Percentiles rank a stretch among this genome's conserved stretches.
Conservation (phyloP, 2,888 invertebrate genomes). For the Meganola albula region DNA sequence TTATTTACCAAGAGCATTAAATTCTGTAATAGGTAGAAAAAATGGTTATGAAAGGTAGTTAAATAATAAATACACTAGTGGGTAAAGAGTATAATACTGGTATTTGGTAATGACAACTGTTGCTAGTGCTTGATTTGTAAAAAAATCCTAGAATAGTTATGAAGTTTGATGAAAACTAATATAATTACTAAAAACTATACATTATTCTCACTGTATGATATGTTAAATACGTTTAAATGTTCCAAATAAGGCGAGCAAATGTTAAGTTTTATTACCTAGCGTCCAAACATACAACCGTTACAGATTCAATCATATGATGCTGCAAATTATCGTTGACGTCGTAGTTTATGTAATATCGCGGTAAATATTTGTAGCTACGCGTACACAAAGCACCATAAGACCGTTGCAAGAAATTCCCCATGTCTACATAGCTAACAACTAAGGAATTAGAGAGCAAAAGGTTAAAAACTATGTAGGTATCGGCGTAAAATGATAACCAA, state of each 20-base stretch:
- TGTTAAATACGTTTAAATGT: too few species aligned
- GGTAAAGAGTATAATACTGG: too few species aligned
- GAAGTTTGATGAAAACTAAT: too few species aligned
- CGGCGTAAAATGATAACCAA: slow-evolving; percentile 65
- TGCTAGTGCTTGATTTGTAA: too few species aligned
- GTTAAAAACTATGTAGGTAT: slow-evolving; percentile 65
- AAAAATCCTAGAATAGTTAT: too few species aligned
- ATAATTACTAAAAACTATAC: too few species aligned
- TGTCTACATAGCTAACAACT: slow-evolving; percentile 46
- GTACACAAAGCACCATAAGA: slow-evolving; percentile 31
- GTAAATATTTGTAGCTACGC: slow-evolving; percentile 19
- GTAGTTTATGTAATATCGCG: slow-evolving; percentile 29
- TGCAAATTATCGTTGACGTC: slow-evolving; percentile 29
- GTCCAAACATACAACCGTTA: slow-evolving; percentile 13
- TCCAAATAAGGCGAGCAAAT: slow-evolving; percentile 11
- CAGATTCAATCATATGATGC: slow-evolving; percentile 26
- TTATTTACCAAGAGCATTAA: too few species aligned
- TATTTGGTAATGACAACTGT: too few species aligned
- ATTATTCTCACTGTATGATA: too few species aligned
- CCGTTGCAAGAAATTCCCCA: slow-evolving; percentile 53
- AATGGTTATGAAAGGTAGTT: too few species aligned
- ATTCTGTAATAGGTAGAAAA: too few species aligned
- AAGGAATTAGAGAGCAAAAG: slow-evolving; percentile 54
- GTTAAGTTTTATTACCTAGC: slow-evolving; percentile 17
- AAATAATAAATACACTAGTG: too few species aligned